Conservation (phyloP, 2,113 vertebrate genomes). For the Epinephelus moara region DNA sequence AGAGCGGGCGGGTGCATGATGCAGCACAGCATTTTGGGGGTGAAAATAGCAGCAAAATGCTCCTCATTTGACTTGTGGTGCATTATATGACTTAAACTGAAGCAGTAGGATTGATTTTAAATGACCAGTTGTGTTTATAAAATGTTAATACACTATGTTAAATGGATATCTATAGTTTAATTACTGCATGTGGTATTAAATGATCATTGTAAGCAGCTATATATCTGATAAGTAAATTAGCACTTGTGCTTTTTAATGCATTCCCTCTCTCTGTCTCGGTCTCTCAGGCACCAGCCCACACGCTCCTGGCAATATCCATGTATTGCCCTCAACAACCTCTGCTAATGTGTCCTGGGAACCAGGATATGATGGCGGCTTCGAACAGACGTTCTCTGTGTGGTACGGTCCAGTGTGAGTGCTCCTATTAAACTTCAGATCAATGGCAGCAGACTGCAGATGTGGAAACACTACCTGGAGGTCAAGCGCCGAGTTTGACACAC, state of each 20-base stretch:
- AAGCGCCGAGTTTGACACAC: background rate
- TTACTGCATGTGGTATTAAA: background rate
- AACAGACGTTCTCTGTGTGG: conserved; percentile 99
- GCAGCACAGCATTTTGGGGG: background rate
- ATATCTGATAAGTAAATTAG: conserved; percentile 19
- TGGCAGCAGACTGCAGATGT: conserved; percentile 36
- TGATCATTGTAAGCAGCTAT: background rate
- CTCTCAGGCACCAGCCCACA: conserved; percentile 97
- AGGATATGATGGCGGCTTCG: conserved; percentile 97
- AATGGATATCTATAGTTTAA: background rate
- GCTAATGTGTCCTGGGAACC: conserved; percentile 99
- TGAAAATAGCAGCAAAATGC: conserved; percentile 24
- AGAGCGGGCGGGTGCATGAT: conserved; percentile 19
- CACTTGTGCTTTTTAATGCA: conserved; percentile 16
- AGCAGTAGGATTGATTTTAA: background rate
- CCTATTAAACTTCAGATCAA: conserved; percentile 50
- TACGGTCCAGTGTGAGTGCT: conserved; percentile 99
- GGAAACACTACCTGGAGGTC: conserved; percentile 24
- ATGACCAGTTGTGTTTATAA: background rate
- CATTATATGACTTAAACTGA: conserved; percentile 6
- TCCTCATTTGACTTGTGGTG: background rate
- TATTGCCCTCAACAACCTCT: conserved; percentile 93
- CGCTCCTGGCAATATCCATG: conserved; percentile 92
- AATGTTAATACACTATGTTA: background rate
- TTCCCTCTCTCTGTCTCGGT: conserved; percentile 47